Base-by-base conservation (phyloP, 2,113 vertebrate genomes). In the Fulmarus glacialis region DNA sequence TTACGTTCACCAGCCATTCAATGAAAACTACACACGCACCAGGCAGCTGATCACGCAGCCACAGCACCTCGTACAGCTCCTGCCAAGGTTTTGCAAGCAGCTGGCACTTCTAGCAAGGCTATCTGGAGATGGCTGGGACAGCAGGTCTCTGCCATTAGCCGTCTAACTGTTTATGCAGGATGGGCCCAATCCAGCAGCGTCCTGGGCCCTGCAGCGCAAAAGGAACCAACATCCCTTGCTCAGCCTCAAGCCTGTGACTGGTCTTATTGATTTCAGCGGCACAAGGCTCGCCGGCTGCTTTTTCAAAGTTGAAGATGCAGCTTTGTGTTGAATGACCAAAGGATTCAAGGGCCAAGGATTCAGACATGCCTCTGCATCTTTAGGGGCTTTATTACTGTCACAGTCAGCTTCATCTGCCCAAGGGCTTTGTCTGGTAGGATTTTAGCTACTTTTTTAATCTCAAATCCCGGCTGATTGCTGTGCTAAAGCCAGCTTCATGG, bases 401-500 rank as follows among this genome's bases (percentile, higher is more conserved):
- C 45, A 62, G n/a, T 62, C 81, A 52, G 81, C 83, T 82, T 93
- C 66, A 82, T 88, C 81, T 82, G 73, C 18, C 23, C 42, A 67
- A 93, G 71, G 63, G 70, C 89, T 93, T 95, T 87, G 84, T 95
- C 89, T 93, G 66, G 78, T 48, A 87, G 81, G 71, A 86, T 85
- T 3, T 96, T 93, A 87, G 84, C 81, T 89, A 53, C n/a, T 87
- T 91, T 91, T 75, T 94, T 80, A 94, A 97, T 96, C 91, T 95
- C 87, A 90, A 63, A 85, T 93, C 91, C 78, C 1, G 5, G 21
- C 62, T 95, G 95, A 95, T 90, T 94, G 73, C 89, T 93, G 48
- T 86, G 62, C 59, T 90, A 86, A 87, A 97, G 53, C 87, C 73
- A 93, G 74, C 62, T 93, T 92, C 58, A 24, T 0, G 2, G 50